A percentile compares a stretch with the other conserved stretches of the same genome.
Evolutionary conservation across 2,888 invertebrate species (phyloP).

Genomic region (Helicoverpa assulta): DNA sequence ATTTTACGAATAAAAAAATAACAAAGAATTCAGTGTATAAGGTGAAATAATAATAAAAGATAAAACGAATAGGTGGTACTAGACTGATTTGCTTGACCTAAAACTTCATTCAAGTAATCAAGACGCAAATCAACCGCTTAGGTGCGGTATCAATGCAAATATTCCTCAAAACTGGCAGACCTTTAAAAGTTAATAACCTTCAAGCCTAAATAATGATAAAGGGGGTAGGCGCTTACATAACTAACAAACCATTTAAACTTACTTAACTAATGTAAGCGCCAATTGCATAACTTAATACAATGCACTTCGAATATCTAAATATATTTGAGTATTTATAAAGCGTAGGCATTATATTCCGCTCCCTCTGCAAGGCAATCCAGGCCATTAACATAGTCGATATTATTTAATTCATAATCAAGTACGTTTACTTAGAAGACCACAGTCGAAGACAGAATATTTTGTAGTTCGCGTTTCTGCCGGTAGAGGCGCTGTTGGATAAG

Average conservation of each 20-base stretch:
- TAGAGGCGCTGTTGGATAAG: conserved; percentile 27
- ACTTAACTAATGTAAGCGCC: conserved; percentile 40
- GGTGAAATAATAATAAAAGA: too few species aligned
- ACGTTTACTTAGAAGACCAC: background rate
- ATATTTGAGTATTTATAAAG: conserved; percentile 15
- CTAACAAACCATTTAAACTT: conserved; percentile 22
- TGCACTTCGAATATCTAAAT: conserved; percentile 41
- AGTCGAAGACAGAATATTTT: background rate
- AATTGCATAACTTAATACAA: conserved; percentile 30
- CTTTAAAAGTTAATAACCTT: conserved; percentile 25
- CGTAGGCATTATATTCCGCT: conserved; percentile 59
- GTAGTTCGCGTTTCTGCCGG: conserved; percentile 18
- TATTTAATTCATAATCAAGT: conserved; percentile 30
- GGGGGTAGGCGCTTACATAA: conserved; percentile 45
- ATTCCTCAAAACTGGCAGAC: background rate
- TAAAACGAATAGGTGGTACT: too few species aligned
- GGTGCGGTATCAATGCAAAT: background rate
- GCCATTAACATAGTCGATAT: conserved; percentile 45
- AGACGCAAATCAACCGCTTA: background rate
- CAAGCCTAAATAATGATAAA: conserved; percentile 31
- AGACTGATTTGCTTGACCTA: background rate
- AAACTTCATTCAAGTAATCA: background rate
- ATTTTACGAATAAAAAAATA: too few species aligned
- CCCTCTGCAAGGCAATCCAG: conserved; percentile 68
- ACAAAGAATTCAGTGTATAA: too few species aligned